A percentile compares a stretch with the other conserved stretches of the same genome.
Evolutionary conservation across 2,888 invertebrate species (phyloP).

Genomic region (Papilio gigon): DNA sequence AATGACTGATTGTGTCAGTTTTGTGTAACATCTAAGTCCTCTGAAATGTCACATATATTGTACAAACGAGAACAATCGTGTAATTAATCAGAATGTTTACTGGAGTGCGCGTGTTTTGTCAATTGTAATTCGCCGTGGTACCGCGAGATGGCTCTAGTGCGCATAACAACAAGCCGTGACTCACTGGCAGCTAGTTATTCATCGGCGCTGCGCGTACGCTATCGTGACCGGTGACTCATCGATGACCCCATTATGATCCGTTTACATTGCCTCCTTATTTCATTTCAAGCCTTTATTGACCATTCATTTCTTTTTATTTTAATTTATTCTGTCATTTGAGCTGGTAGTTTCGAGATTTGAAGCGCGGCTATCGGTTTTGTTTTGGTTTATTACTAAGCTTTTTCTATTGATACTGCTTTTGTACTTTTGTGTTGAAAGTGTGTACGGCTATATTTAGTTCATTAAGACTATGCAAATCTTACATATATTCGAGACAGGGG

Average conservation of each 20-base stretch:
- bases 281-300: constrained; percentile 20
- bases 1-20: no score
- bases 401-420: no score
- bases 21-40: no score
- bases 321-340: not conserved
- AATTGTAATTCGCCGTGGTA: constrained; percentile 40
- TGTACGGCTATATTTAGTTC: no score
- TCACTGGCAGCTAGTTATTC: constrained; percentile 51
- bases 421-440: no score
- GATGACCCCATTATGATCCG: constrained; percentile 25
- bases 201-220: constrained; percentile 49
- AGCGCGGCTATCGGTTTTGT: not conserved
- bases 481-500: no score
- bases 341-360: constrained; percentile 2
- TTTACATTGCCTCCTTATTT: constrained; percentile 36
- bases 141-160: constrained; percentile 44
- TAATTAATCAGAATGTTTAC: constrained; percentile 33
- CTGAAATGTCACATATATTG: no score
- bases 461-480: no score
- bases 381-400: no score
- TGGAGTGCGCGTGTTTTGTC: constrained; percentile 31
- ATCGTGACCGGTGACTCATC: constrained; percentile 49
- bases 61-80: not conserved
- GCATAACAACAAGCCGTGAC: constrained; percentile 49
- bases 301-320: constrained; percentile 4